phyloP scores from a whole-genome alignment of 2,888 invertebrate species.

The Metellina segmentata region DNA sequence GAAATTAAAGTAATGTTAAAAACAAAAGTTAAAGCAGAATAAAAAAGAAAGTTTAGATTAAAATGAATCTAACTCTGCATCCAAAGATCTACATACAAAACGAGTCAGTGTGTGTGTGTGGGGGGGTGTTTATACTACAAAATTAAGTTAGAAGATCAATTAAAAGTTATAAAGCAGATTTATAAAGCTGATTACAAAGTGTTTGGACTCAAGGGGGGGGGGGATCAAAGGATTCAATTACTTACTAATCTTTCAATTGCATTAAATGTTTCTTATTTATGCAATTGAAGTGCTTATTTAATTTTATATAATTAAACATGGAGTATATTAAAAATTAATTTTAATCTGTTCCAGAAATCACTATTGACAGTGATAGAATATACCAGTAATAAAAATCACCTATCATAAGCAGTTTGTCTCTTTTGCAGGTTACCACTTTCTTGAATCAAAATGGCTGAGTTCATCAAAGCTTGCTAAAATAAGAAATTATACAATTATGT shows the following conservation, averaged over 20 bases:
- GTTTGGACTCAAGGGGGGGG: neutral
- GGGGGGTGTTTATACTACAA: no score
- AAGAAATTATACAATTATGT: neutral
- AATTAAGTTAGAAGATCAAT: no score
- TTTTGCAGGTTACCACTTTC: slow-evolving; percentile 91
- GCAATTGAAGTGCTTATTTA: neutral
- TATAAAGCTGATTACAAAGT: no score
- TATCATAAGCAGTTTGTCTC: slow-evolving; percentile 84
- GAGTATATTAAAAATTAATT: neutral
- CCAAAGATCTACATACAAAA: no score
- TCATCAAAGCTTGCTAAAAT: slow-evolving; percentile 87
- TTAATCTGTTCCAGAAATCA: neutral
- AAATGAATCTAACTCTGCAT: no score
- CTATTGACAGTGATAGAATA: neutral
- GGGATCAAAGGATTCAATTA: neutral
- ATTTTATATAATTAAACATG: neutral
- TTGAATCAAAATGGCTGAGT: slow-evolving; percentile 96
- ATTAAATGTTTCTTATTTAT: neutral
- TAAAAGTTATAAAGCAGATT: no score
- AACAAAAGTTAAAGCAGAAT: no score
- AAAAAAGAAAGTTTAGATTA: no score
- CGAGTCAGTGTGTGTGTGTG: no score
- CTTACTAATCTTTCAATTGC: no score
- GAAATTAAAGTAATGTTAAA: neutral
- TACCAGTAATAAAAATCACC: slow-evolving; percentile 77